Percentiles rank a stretch among this genome's conserved stretches.
Conservation (phyloP, 2,797 vertebrate species). For the Syngnathus rostellatus region DNA sequence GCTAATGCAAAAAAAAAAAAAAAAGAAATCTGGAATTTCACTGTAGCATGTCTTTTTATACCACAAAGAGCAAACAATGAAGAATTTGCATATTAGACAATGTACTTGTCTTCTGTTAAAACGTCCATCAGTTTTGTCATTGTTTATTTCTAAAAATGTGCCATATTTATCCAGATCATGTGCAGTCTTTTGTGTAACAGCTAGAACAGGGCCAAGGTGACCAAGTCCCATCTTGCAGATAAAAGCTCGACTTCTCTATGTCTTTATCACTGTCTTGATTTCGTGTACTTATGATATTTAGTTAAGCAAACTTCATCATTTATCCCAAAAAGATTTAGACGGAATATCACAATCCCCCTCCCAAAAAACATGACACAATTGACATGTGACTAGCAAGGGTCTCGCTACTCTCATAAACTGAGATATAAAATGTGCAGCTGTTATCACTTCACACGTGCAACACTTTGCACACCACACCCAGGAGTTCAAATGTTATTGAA, state of each 20-base stretch:
- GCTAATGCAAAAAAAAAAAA: not conserved
- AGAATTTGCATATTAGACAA: not conserved
- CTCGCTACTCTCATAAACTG: not conserved
- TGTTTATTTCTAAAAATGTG: not conserved
- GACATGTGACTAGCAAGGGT: not conserved
- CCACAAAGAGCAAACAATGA: too few relatives aligned
- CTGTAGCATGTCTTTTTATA: not conserved
- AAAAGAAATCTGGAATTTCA: not conserved
- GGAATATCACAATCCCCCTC: not conserved
- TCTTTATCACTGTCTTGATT: not conserved
- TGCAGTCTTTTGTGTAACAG: not conserved
- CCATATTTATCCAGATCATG: not conserved
- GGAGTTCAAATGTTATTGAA: not conserved
- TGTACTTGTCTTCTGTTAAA: not conserved
- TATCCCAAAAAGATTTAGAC: not conserved
- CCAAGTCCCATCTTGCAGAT: not conserved
- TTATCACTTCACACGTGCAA: not conserved
- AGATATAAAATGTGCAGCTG: slow-evolving; percentile 1
- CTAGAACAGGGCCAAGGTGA: not conserved
- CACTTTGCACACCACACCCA: not conserved
- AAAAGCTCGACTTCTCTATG: not conserved
- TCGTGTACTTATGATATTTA: not conserved
- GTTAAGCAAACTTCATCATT: not conserved
- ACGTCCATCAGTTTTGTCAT: not conserved
- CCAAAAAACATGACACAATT: not conserved